Evolutionary conservation across 2,797 vertebrate genomes (phyloP).

Genomic region (Masticophis lateralis): DNA sequence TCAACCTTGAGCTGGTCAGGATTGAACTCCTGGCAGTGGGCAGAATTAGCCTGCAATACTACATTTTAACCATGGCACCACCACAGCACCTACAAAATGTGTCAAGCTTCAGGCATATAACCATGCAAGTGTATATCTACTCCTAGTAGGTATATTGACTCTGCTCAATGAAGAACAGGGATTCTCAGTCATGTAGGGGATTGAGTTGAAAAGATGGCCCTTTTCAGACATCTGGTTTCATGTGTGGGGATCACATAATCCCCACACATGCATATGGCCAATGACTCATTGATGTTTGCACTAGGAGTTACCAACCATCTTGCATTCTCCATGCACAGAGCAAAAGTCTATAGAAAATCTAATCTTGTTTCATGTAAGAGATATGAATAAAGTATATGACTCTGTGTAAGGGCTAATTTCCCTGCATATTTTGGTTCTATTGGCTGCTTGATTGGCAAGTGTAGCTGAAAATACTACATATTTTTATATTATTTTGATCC

Average conservation of each 20-base stretch:
- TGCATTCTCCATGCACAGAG: neutral
- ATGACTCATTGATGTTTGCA: neutral
- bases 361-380: neutral
- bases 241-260: neutral
- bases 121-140: neutral
- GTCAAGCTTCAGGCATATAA: too few relatives aligned
- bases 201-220: neutral
- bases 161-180: neutral
- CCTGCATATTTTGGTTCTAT: neutral
- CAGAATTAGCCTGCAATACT: neutral
- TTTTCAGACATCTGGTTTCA: neutral
- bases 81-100: neutral
- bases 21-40: neutral
- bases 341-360: neutral
- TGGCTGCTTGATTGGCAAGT: neutral
- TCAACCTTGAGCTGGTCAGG: neutral
- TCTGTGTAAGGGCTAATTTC: neutral
- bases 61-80: neutral
- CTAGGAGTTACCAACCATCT: neutral
- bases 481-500: neutral
- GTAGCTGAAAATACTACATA: neutral
- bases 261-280: neutral
- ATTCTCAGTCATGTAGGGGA: neutral
- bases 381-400: neutral
- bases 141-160: neutral